Conservation (phyloP, 2,113 vertebrate genomes). For the Otus sunia region DNA sequence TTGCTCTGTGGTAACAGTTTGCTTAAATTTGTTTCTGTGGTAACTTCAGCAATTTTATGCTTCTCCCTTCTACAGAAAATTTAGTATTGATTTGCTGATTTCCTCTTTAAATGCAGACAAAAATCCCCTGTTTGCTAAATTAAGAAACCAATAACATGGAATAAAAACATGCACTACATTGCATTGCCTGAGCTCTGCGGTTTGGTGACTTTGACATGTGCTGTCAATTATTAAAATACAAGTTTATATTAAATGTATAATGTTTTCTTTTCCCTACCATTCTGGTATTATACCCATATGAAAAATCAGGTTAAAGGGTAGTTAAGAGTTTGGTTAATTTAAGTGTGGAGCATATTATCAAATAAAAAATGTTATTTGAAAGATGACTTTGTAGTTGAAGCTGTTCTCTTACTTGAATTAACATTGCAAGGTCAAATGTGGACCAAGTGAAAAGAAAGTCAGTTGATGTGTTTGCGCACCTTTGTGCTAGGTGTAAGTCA, state of each 20-base stretch:
- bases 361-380: neutral
- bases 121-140: neutral
- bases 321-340: neutral
- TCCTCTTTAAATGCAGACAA: slow-evolving; percentile 10
- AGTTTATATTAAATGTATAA: neutral
- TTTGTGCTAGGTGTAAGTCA: neutral
- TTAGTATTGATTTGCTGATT: slow-evolving; percentile 24
- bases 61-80: slow-evolving; percentile 7
- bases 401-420: neutral
- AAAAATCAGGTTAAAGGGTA: neutral
- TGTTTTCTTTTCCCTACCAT: neutral
- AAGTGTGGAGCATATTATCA: neutral
- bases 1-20: neutral
- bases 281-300: neutral
- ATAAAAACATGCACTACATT: neutral
- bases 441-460: neutral
- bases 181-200: neutral
- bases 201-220: neutral
- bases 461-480: neutral
- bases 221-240: neutral
- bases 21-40: slow-evolving; percentile 20
- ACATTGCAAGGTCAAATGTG: neutral
- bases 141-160: neutral
- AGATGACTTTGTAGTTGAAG: neutral
- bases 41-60: neutral